These are phyloP conservation scores for Acanthurus lineatus DNA, from an alignment of 2,797 vertebrate genomes.

Conservation along the genomic window DNA sequence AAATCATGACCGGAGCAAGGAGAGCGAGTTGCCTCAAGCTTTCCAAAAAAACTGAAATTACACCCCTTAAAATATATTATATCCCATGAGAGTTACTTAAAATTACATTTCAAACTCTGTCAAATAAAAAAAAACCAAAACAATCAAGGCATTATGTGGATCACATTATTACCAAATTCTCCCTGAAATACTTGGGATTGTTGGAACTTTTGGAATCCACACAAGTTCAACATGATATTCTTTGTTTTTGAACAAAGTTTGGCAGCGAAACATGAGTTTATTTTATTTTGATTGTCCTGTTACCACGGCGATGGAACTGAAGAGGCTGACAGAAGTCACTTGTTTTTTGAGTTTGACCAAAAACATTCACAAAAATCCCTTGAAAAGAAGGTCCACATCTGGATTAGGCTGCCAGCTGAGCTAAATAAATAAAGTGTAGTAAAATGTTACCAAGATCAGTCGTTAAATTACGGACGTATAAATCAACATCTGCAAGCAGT, in stretches of 20 bases:
- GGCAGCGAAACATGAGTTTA: too few species aligned
- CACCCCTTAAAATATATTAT: too few species aligned
- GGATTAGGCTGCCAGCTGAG: not conserved
- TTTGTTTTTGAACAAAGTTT: too few species aligned
- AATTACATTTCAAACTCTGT: not conserved
- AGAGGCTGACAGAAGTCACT: too few species aligned
- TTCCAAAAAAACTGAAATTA: not conserved
- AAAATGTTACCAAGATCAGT: not conserved
- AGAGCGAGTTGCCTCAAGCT: not conserved
- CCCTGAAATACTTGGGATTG: not conserved
- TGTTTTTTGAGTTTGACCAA: not conserved
- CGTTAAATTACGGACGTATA: not conserved
- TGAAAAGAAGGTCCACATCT: not conserved
- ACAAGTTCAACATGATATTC: too few species aligned
- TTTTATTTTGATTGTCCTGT: too few species aligned
- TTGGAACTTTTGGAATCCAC: not conserved
- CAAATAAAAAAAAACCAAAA: too few species aligned
- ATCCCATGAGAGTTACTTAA: not conserved
- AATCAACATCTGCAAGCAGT: not conserved
- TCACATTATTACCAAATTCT: not conserved
- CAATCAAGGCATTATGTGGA: too few species aligned
- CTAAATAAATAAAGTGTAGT: not conserved
- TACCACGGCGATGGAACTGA: too few species aligned
- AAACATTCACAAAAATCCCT: not conserved
- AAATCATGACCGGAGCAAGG: not conserved